phyloP scores from a whole-genome alignment of 1,140 invertebrate genomes.

The Scaptodrosophila lebanonensis region DNA sequence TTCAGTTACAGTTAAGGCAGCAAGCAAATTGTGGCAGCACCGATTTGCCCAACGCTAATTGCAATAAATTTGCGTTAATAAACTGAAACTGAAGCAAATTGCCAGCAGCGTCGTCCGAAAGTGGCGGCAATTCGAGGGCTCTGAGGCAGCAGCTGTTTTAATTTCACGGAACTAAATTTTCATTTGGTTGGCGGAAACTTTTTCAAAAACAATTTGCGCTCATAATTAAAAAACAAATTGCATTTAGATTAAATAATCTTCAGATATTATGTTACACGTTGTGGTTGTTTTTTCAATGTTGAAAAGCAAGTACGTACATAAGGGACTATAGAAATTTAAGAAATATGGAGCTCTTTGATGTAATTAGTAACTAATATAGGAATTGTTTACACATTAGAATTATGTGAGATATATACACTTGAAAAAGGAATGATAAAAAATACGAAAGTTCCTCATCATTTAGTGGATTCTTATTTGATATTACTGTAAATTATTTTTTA shows the following conservation, averaged over 20 bases:
- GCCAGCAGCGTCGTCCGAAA: conserved; percentile 44
- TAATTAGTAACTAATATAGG: too few relatives aligned
- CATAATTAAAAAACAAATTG: conserved; percentile 53
- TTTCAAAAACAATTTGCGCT: conserved; percentile 19
- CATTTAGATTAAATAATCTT: conserved; percentile 16
- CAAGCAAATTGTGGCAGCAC: too few relatives aligned
- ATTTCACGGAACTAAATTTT: neutral
- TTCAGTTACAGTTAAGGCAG: conserved; percentile 28
- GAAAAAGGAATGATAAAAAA: too few relatives aligned
- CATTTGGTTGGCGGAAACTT: conserved; percentile 21
- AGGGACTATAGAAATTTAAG: neutral
- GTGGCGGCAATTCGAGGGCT: neutral
- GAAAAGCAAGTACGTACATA: neutral
- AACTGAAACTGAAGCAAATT: conserved; percentile 49
- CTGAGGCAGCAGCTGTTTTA: conserved; percentile 10
- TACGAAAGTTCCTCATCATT: too few relatives aligned
- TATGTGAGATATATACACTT: too few relatives aligned
- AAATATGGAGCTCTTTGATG: too few relatives aligned
- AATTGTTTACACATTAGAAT: too few relatives aligned
- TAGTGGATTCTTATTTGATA: too few relatives aligned
- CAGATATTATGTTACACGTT: too few relatives aligned
- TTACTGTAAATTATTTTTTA: too few relatives aligned
- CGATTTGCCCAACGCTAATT: conserved; percentile 49
- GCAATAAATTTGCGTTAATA: conserved; percentile 69
- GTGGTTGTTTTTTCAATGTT: neutral